Percentiles rank a stretch among this genome's conserved stretches.
phyloP scores from a whole-genome alignment of 2,888 invertebrate genomes.

The Rhingia rostrata region DNA sequence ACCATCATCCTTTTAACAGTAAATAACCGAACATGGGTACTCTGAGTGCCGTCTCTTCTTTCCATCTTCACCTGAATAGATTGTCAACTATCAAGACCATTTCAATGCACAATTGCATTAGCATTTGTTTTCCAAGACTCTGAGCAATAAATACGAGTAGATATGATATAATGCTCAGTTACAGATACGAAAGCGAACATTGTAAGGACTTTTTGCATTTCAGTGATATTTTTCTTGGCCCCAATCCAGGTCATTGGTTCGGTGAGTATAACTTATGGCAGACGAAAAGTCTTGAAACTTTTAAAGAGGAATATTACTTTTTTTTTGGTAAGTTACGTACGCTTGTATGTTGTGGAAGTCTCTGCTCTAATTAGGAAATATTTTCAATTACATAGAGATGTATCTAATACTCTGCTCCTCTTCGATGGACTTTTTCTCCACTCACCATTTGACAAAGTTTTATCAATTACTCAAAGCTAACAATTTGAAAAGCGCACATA shows the following conservation, averaged over 20 bases:
- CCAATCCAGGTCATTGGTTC: slow-evolving; percentile 59
- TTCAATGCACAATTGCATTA: slow-evolving; percentile 62
- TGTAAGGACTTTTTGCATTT: slow-evolving; percentile 7
- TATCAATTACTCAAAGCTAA: not conserved
- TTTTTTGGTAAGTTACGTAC: too few relatives aligned
- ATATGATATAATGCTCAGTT: slow-evolving; percentile 42
- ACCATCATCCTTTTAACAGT: slow-evolving; percentile 31
- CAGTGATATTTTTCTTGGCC: slow-evolving; percentile 41
- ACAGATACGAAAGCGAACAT: slow-evolving; percentile 4
- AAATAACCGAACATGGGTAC: slow-evolving; percentile 50
- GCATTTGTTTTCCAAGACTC: slow-evolving; percentile 8
- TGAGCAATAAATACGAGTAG: not conserved
- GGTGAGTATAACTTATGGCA: not conserved
- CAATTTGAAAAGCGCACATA: not conserved
- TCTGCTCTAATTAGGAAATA: too few relatives aligned
- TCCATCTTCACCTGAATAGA: slow-evolving; percentile 22
- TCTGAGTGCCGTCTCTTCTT: slow-evolving; percentile 6
- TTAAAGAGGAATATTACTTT: not conserved
- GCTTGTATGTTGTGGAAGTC: too few relatives aligned
- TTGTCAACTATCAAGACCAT: slow-evolving; percentile 63
- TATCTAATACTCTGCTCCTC: too few relatives aligned
- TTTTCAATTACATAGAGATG: too few relatives aligned
- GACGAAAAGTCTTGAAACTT: slow-evolving; percentile 30
- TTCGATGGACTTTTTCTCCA: too few relatives aligned
- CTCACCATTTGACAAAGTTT: too few relatives aligned